Percentiles rank a stretch among this genome's conserved stretches.
phyloP scores from a whole-genome alignment of 2,797 vertebrate genomes.

The Danio aesculapii region DNA sequence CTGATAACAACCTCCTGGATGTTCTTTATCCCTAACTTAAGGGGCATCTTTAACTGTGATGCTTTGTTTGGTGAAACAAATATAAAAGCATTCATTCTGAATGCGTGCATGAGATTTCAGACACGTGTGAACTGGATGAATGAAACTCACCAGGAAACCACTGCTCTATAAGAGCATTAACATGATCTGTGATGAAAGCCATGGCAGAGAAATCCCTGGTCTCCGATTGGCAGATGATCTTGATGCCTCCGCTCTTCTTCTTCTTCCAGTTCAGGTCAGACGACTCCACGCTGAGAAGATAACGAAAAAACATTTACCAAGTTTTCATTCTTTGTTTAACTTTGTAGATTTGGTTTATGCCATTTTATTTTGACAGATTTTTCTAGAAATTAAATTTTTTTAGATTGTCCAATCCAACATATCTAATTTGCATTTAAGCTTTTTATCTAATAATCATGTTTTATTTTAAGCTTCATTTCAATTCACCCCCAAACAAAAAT shows the following conservation, averaged over 20 bases:
- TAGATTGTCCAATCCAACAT: too few species aligned
- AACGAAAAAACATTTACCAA: not conserved
- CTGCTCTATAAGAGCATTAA: constrained; percentile 95
- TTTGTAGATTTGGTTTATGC: not conserved
- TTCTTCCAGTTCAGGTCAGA: constrained; percentile 95
- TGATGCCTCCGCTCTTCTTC: constrained; percentile 96
- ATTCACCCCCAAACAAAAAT: too few species aligned
- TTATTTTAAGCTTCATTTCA: not conserved
- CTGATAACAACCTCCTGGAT: too few species aligned
- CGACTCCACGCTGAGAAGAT: constrained; percentile 87
- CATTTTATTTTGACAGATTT: not conserved
- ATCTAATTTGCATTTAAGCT: not conserved
- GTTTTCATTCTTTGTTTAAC: not conserved
- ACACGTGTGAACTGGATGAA: not conserved
- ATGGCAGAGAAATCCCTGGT: constrained; percentile 95
- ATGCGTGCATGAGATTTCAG: not conserved
- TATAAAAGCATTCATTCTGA: not conserved
- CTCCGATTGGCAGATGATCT: constrained; percentile 95
- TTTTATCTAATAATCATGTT: not conserved
- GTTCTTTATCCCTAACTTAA: not conserved
- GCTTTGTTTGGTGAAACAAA: not conserved
- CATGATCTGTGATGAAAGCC: constrained; percentile 97
- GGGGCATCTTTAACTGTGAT: not conserved
- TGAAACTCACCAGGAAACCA: constrained; percentile 94
- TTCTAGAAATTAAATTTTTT: not conserved